Evolutionary conservation across 2,888 invertebrate genomes (phyloP).

Genomic region (Ypsolopha sequella): DNA sequence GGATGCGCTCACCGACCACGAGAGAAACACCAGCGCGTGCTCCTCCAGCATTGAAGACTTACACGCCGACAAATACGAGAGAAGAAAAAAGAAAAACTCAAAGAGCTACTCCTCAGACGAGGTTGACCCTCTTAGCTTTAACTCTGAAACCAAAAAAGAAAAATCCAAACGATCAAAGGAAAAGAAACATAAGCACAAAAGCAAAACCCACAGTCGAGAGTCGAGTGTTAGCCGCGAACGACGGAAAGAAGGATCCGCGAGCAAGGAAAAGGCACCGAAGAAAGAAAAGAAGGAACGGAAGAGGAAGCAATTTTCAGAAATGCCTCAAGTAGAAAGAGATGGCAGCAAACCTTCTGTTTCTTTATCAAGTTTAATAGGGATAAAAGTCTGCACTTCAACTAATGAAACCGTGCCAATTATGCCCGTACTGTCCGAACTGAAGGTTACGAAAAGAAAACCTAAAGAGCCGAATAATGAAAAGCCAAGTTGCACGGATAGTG

Average conservation of each 20-base stretch:
- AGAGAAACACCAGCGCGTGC: slow-evolving; percentile 24
- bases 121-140: slow-evolving; percentile 42
- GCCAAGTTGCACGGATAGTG: slow-evolving; percentile 26
- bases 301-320: slow-evolving; percentile 8
- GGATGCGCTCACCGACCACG: slow-evolving; percentile 21
- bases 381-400: slow-evolving; percentile 27
- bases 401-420: background rate
- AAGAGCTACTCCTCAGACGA: slow-evolving; percentile 20
- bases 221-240: slow-evolving; percentile 9
- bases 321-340: slow-evolving; percentile 12
- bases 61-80: slow-evolving; percentile 10
- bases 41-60: slow-evolving; percentile 12
- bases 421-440: slow-evolving; percentile 1
- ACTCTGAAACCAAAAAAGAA: slow-evolving; percentile 17
- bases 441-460: slow-evolving; percentile 9
- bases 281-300: slow-evolving; percentile 18
- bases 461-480: slow-evolving; percentile 2
- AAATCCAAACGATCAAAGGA: slow-evolving; percentile 14
- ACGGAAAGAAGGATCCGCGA: slow-evolving; percentile 15
- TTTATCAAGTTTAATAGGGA: slow-evolving; percentile 36
- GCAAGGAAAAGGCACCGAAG: slow-evolving; percentile 17
- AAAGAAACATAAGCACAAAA: slow-evolving; percentile 6
- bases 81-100: slow-evolving; percentile 25
- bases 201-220: slow-evolving; percentile 12
- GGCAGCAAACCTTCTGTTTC: slow-evolving; percentile 11